Percentiles rank a stretch among this genome's conserved stretches.
These are phyloP conservation scores for Balaenoptera acutorostrata DNA, from an alignment of 2,113 vertebrate species.

Conservation along the genomic window DNA sequence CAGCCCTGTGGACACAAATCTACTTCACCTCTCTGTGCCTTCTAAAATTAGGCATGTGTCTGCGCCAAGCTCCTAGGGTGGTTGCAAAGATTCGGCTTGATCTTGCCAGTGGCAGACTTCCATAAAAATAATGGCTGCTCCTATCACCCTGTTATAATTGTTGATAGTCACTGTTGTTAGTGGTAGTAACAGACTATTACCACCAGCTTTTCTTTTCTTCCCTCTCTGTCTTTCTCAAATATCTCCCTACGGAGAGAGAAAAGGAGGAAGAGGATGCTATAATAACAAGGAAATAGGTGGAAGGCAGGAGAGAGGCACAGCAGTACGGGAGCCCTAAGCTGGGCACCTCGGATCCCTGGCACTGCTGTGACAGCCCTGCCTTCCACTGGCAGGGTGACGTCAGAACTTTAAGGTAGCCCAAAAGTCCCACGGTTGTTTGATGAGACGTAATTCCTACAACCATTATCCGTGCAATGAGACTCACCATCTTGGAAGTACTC, in stretches of 20 bases:
- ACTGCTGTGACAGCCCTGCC: neutral
- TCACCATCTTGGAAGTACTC: neutral
- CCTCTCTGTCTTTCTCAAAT: neutral
- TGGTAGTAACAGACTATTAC: neutral
- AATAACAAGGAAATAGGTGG: rapidly evolving
- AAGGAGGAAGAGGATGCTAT: rapidly evolving
- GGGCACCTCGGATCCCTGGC: neutral
- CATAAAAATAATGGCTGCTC: rapidly evolving
- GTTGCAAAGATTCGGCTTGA: rapidly evolving
- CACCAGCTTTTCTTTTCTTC: neutral
- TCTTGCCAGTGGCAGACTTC: rapidly evolving
- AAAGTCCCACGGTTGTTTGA: neutral
- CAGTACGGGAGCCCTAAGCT: neutral
- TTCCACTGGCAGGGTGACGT: neutral
- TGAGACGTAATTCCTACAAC: neutral
- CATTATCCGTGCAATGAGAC: neutral
- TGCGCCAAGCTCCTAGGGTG: rapidly evolving
- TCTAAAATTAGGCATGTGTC: neutral
- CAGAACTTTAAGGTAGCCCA: neutral
- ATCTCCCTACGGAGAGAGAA: neutral
- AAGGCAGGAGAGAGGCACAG: neutral
- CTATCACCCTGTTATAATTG: rapidly evolving
- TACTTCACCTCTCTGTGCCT: neutral
- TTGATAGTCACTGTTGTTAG: rapidly evolving
- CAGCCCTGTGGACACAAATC: neutral